Base-by-base conservation (phyloP, 2,113 vertebrate genomes). In the Tylochromis polylepis region DNA sequence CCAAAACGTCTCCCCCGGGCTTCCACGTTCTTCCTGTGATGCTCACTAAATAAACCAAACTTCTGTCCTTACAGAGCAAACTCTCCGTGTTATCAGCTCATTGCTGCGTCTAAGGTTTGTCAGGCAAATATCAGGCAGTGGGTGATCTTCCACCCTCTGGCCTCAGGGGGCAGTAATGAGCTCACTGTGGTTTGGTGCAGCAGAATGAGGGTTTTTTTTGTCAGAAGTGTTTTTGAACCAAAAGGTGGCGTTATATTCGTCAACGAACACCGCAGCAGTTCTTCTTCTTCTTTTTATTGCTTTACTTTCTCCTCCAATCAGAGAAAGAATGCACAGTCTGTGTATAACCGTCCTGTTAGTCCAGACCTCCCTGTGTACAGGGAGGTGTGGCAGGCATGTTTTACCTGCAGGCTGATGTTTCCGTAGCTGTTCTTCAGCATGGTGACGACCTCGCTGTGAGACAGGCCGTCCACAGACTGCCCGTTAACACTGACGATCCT, bases 401-500 rank as follows among this genome's bases (percentile, higher is more conserved):
- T 20, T 97, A 99, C 99, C 98, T 99, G 97, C 94, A 99, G 96
- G 93, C 95, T 95, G 95, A 99, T 97, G 92, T 87, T 95, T 88
- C 98, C 97, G 34, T 96, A 98, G 94, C 97, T 97, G 90, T 98
- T 98, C 97, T 99, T 99, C 88, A 99, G 95, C 81, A 98, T 96
- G 96, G 96, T 96, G 92, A 99, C 98, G 1, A 97, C 98, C 2
- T 99, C 97, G 1, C 96, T 92, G 58, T 99, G 99, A 65, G 97
- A 96, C 95, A 97, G 93, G 85, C 96, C 97, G 75, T 99, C 97
- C 95, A 99, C 94, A 77, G 96, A 95, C 90, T 97, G 97, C 84
- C 97, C 94, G 86, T 99, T 98, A 86, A 99, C 98, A 94, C 97
- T 98, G 94, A 99, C 96, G 92, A 99, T 98, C 90, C 98, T 96